A percentile compares a stretch with the other conserved stretches of the same genome.
Evolutionary conservation across 2,113 vertebrate species (phyloP).

Genomic region (Pseudois nayaur): DNA sequence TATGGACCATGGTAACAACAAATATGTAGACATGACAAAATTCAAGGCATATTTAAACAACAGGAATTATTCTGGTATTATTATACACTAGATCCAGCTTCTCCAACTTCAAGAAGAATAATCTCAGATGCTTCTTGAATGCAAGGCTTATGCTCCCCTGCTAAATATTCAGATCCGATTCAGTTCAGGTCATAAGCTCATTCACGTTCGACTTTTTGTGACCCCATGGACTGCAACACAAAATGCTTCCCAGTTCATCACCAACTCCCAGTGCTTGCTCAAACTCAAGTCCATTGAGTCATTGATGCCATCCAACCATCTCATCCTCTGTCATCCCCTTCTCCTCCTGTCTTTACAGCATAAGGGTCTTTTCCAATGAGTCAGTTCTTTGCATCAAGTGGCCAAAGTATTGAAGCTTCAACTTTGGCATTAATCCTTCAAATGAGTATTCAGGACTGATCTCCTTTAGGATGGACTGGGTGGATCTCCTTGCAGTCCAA

Average conservation of each 20-base stretch:
- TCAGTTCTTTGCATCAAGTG: neutral
- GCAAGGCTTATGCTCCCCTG: neutral
- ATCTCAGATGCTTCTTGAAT: neutral
- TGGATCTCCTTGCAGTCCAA: neutral
- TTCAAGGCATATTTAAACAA: neutral
- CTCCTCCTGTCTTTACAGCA: neutral
- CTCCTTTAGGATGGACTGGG: neutral
- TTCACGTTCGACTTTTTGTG: rapidly evolving
- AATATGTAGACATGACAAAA: neutral
- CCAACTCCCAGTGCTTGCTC: too few relatives aligned
- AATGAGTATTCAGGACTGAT: neutral
- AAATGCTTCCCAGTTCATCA: neutral
- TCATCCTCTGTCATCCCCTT: neutral
- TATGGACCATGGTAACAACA: neutral
- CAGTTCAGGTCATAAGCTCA: neutral
- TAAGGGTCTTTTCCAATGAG: neutral
- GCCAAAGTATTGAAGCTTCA: neutral
- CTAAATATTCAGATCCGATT: neutral
- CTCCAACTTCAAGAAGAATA: neutral
- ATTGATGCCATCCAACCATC: neutral
- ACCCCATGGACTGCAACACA: neutral
- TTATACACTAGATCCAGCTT: neutral
- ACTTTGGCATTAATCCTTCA: neutral
- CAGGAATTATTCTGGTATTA: neutral
- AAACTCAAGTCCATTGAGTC: too few relatives aligned